Base-by-base conservation (phyloP, 2,888 invertebrate species). In the Litoditis marina region DNA sequence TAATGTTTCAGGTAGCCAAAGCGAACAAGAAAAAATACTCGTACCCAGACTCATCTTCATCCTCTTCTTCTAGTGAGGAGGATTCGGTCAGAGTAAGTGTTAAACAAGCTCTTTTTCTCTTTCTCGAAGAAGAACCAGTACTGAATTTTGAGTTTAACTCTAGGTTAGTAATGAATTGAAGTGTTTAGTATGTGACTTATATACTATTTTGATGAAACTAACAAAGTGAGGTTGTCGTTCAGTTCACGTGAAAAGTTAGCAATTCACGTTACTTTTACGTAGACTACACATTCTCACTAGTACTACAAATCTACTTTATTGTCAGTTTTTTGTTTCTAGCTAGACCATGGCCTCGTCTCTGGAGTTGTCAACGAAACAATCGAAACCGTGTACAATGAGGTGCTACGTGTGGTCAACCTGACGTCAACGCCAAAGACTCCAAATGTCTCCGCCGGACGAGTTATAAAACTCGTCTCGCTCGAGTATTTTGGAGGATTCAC, bases 401-500 rank as follows among this genome's bases (percentile, higher is more conserved):
- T n/a, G n/a, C n/a, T n/a, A n/a, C n/a, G n/a, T n/a, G n/a, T n/a
- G n/a, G n/a, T n/a, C n/a, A n/a, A n/a, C n/a, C n/a, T n/a, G n/a
- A n/a, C n/a, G n/a, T n/a, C n/a, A n/a, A 11, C 55, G n/a, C n/a
- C 19, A 8, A 50, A 50, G n/a, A 11, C 27, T 5, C n/a, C 50
- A n/a, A n/a, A 50, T 27, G 30, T 28, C n/a, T 32, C 54, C 16
- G 39, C 39, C 22, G 6, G 22, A 11, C 54, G 55, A 3, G 53
- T 55, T 16, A 51, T 44, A 6, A 61, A 68, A 55, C 58, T 79
- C 51, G 69, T 69, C 58, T 73, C 80, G 28, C 68, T 79, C 39
- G 71, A 76, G 50, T 77, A 79, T 51, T 81, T 81, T 52, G 81
- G 80, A 7, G 81, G 82, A 67, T 66, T 81, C 51, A 76, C 81